These are phyloP conservation scores for Copidosoma floridanum DNA, from an alignment of 1,140 invertebrate genomes.

Conservation along the genomic window DNA sequence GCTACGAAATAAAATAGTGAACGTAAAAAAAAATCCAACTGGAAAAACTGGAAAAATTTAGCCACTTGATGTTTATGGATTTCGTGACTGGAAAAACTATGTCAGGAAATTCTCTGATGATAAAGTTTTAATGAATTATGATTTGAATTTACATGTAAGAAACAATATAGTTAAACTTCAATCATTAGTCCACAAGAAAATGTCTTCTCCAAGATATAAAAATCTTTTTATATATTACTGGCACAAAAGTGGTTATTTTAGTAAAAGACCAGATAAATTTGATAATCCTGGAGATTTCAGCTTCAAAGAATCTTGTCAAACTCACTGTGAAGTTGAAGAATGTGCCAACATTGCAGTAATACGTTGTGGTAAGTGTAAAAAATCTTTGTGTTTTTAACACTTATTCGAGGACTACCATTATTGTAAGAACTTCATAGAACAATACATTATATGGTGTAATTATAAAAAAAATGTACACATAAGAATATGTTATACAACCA, in stretches of 20 bases:
- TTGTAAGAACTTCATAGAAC: no score
- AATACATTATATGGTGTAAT: no score
- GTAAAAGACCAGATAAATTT: background rate
- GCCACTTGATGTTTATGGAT: no score
- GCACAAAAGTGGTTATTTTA: background rate
- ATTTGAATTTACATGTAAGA: constrained; percentile 24
- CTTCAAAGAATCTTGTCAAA: background rate
- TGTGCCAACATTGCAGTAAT: background rate
- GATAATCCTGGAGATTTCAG: background rate
- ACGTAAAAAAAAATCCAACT: no score
- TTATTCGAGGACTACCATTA: background rate
- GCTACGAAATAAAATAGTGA: no score
- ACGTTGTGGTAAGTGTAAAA: background rate
- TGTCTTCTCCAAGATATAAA: background rate
- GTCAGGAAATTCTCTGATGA: constrained; percentile 22
- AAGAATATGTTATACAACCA: no score
- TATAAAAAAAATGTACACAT: no score
- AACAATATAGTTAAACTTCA: constrained; percentile 3
- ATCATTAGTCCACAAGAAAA: background rate
- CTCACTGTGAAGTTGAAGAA: background rate
- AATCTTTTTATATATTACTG: no score
- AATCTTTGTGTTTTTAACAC: background rate
- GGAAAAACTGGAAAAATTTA: no score
- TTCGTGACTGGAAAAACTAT: no score
- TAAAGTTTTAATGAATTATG: constrained; percentile 7